Base-by-base conservation (phyloP, 2,113 vertebrate genomes). In the Sciurus niger region DNA sequence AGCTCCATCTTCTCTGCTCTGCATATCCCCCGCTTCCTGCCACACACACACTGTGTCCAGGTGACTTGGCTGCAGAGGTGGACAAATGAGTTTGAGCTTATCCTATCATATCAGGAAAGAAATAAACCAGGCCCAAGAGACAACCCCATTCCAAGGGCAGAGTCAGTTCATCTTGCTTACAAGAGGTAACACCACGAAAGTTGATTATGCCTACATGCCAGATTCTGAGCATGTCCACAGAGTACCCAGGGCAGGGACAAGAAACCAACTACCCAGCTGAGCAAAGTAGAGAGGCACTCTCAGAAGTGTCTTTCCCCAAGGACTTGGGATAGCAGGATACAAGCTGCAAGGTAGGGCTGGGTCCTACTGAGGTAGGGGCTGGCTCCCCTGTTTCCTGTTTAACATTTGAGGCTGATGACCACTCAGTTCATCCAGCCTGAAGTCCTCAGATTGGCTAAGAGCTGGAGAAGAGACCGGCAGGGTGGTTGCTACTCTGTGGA, bases 141-240 rank as follows among this genome's bases (percentile, higher is more conserved):
- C 3, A 63, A 1, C 55, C 3, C 0, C 18, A 18, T 48, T 72
- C 72, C 2, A 0, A 32, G 13, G 37, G 3, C 9, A 20, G 2
- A 37, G 17, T 37, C 68, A 22, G 9, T 60, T 30, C 43, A 24
- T 32, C 73, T 72, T 53, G 34, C 63, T 53, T 32, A 20, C 40
- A 34, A 28, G 37, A 1, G 16, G 24, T 6, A 17, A 43, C n/a
- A 17, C 18, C 46, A 25, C 2, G 20, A 55, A n/a, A 1, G 4
- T 2, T 17, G 8, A 28, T 73, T 18, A 34, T 10, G 22, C 53
- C 51, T 40, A 67, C 6, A 6, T 6, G 67, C 34, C 10, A n/a
- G 3, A 20, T 34, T 63, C n/a, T 34, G 25, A 5, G 63, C 3
- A 30, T 12, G 17, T 17, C 28, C 53, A 34, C 3, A 6, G 16